Base-by-base conservation (phyloP, 53 echinoderm and acorn worm genomes). In the Temnopleurus reevesii region DNA sequence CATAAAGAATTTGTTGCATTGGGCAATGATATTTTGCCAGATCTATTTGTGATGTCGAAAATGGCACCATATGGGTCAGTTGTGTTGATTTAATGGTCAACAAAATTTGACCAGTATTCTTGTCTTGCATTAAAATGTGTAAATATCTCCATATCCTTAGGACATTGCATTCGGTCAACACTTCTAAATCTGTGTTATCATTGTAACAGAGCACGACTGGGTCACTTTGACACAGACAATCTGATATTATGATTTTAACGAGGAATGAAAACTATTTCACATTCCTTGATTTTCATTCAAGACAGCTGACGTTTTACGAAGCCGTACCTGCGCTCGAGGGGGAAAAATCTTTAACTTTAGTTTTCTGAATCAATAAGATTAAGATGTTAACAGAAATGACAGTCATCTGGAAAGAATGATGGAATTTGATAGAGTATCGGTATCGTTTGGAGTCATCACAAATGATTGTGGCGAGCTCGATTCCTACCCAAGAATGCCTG, bases 201-300 rank as follows among this genome's bases (percentile, higher is more conserved):
- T 71, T 71, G 71, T 71, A 71, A 71, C 41, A 71, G 41, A 71
- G 38, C 21, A 38, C 21, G 71, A 71, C 71, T 38, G n/a, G 71
- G 71, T 71, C 71, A 71, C 19, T 71, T n/a, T 13, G 63, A 63
- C 13, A 58, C 8, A 58, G 8, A 58, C 25, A 26, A 58, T 58
- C 23, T 58, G 26, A 27, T 58, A 24, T 6, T 27, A 24, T 58
- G n/a, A n/a, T n/a, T n/a, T n/a, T n/a, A n/a, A n/a, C n/a, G n/a
- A n/a, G n/a, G n/a, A n/a, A n/a, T n/a, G 58, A 58, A 27, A 4
- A 21, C 9, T 26, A 58, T 58, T 21, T n/a, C n/a, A n/a, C n/a
- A n/a, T n/a, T n/a, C n/a, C n/a, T 17, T 31, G 10, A 15, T 5
- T 61, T 30, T 61, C 24, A 1, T 29, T 5, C 4, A 4, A 63